A percentile compares a stretch with the other conserved stretches of the same genome.
Conservation (phyloP, 2,113 vertebrate species). For the Ariopsis seemanni region DNA sequence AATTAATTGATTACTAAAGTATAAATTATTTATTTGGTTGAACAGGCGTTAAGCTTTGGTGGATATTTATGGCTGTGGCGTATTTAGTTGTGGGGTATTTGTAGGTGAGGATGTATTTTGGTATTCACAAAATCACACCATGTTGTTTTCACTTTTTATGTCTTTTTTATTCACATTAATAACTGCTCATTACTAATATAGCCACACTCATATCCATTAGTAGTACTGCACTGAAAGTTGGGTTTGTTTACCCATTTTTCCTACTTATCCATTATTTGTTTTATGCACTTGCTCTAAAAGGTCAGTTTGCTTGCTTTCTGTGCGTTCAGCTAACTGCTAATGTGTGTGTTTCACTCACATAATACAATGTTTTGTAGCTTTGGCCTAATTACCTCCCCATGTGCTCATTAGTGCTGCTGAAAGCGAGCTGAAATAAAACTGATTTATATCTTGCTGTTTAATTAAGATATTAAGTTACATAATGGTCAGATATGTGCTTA, state of each 20-base stretch:
- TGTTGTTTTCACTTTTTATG: background rate
- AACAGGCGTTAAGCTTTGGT: too few relatives aligned
- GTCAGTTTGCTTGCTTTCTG: background rate
- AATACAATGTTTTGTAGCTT: background rate
- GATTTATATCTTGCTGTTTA: background rate
- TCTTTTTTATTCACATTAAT: background rate
- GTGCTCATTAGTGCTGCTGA: slow-evolving; percentile 3
- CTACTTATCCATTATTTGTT: background rate
- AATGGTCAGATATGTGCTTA: too few relatives aligned
- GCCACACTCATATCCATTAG: background rate
- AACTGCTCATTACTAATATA: background rate
- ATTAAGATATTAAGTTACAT: background rate
- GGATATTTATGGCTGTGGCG: too few relatives aligned
- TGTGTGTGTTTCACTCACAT: background rate
- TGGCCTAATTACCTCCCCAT: slow-evolving; percentile 16
- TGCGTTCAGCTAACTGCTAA: background rate
- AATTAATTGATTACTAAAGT: too few relatives aligned
- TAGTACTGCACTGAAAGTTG: background rate
- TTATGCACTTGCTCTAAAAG: background rate
- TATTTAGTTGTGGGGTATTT: background rate
- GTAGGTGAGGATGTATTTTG: background rate
- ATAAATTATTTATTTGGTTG: too few relatives aligned
- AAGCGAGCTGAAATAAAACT: background rate
- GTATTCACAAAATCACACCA: background rate
- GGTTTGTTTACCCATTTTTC: background rate